phyloP scores from a whole-genome alignment of 2,113 vertebrate genomes.

The Proteles cristata region DNA sequence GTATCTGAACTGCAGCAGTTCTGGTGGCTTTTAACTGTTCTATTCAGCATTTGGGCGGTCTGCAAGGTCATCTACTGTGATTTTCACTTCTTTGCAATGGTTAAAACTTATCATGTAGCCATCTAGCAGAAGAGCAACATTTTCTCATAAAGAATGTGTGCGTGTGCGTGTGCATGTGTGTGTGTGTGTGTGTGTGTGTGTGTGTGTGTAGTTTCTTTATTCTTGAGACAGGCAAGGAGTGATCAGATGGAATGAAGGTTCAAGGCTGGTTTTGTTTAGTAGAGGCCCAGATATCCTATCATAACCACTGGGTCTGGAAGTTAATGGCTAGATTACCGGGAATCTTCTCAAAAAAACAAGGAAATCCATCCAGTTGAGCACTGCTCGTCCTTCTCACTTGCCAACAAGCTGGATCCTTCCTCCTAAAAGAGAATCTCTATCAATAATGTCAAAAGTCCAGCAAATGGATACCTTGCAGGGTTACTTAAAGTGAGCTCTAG shows the following conservation, averaged over 20 bases:
- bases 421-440: slow-evolving; percentile 29
- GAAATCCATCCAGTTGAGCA: slow-evolving; percentile 14
- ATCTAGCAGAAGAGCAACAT: slow-evolving; percentile 55
- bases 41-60: background rate
- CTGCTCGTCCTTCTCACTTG: slow-evolving; percentile 16
- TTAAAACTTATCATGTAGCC: background rate
- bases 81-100: background rate
- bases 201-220: background rate
- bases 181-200: background rate
- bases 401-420: background rate
- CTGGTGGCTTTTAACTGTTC: background rate
- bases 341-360: slow-evolving; percentile 34
- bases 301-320: slow-evolving; percentile 48
- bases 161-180: background rate
- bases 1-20: background rate
- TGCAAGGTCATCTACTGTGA: background rate
- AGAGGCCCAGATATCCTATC: slow-evolving; percentile 47
- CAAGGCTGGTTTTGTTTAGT: slow-evolving; percentile 43
- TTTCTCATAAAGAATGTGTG: slow-evolving; percentile 51
- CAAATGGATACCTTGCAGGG: background rate
- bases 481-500: background rate
- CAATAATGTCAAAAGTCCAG: background rate
- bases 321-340: slow-evolving; percentile 54
- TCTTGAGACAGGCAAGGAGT: background rate
- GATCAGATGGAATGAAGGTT: background rate